Base-by-base conservation (phyloP, 2,797 vertebrate genomes). In the Pachyuromys duprasi region DNA sequence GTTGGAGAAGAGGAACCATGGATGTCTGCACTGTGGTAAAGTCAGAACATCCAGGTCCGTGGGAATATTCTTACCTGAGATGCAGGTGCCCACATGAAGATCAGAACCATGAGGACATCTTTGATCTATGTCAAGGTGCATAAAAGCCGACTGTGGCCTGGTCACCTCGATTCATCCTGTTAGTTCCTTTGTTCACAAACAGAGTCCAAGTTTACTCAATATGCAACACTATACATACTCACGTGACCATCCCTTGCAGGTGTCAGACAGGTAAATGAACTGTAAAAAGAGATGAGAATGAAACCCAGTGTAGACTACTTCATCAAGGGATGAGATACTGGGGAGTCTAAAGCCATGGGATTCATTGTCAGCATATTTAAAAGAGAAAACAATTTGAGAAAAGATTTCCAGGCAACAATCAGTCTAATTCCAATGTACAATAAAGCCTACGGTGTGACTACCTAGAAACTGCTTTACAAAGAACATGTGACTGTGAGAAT, bases 231-330 rank as follows among this genome's bases (percentile, higher is more conserved):
- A 2, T 42, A 36, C 60, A 74, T 75, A 24, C 24, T 33, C 76
- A 3, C 45, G 2, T 8, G 24, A 28, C 18, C 39, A 1, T 0
- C 11, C 5, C 17, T 36, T 45, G 39, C 5, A 3, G 24, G 5
- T 15, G 9, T 65, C 26, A 20, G 28, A 42, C 39, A 18, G 39
- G 39, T 15, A 65, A 45, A 28, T 17, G 7, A 45, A 45, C 39
- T 31, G 42, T 18, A 18, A 7, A 17, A 45, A 20, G 39, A 45
- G 28, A 63, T 65, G 81, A 65, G 62, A 65, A 33, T 20, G 13
- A 45, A 28, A 75, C 13, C 24, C 24, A 1, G 24, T 28, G 17
- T 17, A 33, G 62, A 83, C 12, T 12, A 31, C 62, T 65, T 45
- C 17, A 83, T 7, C 62, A 60, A 13, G 26, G 26, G 42, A 31